Evolutionary conservation across 64 coral and sea anemone species (phyloP), one percentile per base, ranked within the genome.

Genomic region (Pachyseris speciosa): DNA sequence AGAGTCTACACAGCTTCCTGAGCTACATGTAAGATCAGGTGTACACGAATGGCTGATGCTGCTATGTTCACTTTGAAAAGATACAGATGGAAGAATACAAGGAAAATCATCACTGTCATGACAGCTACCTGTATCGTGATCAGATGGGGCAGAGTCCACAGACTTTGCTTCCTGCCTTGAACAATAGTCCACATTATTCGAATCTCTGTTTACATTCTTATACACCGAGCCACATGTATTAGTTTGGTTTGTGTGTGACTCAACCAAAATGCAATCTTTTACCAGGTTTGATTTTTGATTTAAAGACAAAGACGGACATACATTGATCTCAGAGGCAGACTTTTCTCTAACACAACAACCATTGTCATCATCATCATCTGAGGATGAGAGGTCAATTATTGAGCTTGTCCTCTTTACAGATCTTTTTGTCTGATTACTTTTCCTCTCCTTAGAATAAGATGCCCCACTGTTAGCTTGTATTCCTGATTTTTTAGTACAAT

Each of bases 381-480:
- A 75, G 52, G 65, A 88, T 8, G 86, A 88, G 45, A 88, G 25
- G 58, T 88, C 86, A 60, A 75, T 26, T 43, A 75, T 88, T 19
- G 53, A 55, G 33, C 71, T 88, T 47, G 70, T 76, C 19, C 39
- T 34, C 15, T 40, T 43, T 42, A n/a, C 64, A 44, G 51, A 22
- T 9, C n/a, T 24, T 64, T 45, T 20, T 29, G 25, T 8, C 7
- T 65, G 64, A 32, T 6, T 17, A 1, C 67, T 85, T 1, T 47
- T 15, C 37, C 38, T 9, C 12, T 43, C 9, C 12, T 71, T 39
- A 63, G 7, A n/a, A 39, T 40, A 19, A 38, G n/a, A 30, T 19
- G 43, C 39, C 9, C 20, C 22, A 9, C 72, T 58, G 33, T n/a
- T 49, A 19, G 15, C 19, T 4, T 40, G 36, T 20, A 19, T 1